Evolutionary conservation across 2,113 vertebrate genomes (phyloP).

Genomic region (Platysteira castanea): DNA sequence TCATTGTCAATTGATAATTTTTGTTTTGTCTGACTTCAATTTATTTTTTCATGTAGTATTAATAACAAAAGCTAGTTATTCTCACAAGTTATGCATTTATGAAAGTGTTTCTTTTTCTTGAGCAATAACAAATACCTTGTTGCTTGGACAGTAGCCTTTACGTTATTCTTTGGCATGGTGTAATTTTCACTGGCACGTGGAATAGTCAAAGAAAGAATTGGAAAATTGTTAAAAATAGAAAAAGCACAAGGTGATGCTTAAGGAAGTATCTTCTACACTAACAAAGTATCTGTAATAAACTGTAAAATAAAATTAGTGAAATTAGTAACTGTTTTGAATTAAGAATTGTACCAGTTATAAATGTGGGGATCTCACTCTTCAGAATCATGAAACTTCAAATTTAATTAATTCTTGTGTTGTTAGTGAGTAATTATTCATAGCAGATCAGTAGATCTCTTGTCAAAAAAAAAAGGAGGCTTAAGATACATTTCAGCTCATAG

Average conservation of each 20-base stretch:
- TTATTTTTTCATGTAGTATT: neutral
- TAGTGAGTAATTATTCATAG: neutral
- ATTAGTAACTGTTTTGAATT: neutral
- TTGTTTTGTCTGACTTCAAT: neutral
- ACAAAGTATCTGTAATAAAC: neutral
- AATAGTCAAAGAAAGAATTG: neutral
- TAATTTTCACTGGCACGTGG: neutral
- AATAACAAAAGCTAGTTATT: neutral
- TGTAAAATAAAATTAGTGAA: neutral
- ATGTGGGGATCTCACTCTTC: neutral
- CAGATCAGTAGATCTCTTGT: neutral
- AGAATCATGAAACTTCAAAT: neutral
- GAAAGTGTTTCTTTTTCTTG: neutral
- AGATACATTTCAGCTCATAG: neutral
- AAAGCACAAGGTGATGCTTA: neutral
- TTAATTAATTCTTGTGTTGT: neutral
- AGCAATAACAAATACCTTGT: neutral
- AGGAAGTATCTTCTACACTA: neutral
- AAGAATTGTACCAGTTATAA: neutral
- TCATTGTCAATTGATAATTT: neutral
- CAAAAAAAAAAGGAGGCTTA: neutral
- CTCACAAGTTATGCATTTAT: neutral
- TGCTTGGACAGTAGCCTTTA: neutral
- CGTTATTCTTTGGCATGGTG: neutral
- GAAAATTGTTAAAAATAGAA: neutral